Conservation (phyloP, 2,888 invertebrate species). For the Stenurella melanura region DNA sequence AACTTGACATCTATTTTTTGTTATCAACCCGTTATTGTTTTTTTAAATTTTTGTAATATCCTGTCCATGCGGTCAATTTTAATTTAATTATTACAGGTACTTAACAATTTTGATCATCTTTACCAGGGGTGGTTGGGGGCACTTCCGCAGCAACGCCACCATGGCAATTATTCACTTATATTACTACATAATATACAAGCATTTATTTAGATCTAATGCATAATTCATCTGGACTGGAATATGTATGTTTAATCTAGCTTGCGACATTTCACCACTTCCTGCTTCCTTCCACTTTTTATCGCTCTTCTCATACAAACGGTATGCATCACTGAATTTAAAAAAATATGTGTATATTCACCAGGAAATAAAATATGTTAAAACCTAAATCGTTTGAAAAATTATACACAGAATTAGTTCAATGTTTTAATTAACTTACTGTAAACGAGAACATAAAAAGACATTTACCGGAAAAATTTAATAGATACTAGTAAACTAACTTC, state of each 20-base stretch:
- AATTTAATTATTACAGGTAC: too few relatives aligned
- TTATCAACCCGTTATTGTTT: too few relatives aligned
- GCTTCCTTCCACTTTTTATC: slow-evolving; percentile 25
- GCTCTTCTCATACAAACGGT: background rate
- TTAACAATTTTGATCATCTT: too few relatives aligned
- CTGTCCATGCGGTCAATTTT: too few relatives aligned
- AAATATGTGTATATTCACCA: background rate
- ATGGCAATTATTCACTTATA: slow-evolving; percentile 11
- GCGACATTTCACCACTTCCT: slow-evolving; percentile 31
- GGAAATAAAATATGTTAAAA: background rate
- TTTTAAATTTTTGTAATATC: too few relatives aligned
- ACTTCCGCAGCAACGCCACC: background rate
- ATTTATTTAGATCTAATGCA: slow-evolving; percentile 27
- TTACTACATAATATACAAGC: background rate
- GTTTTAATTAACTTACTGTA: too few relatives aligned
- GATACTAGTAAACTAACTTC: too few relatives aligned
- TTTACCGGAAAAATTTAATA: too few relatives aligned
- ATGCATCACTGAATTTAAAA: background rate
- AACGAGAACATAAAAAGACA: too few relatives aligned
- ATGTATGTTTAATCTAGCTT: slow-evolving; percentile 23
- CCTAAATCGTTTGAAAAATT: too few relatives aligned
- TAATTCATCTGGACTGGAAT: slow-evolving; percentile 17
- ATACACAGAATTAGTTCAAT: too few relatives aligned
- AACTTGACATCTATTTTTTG: too few relatives aligned
- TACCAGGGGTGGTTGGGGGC: background rate